phyloP scores from a whole-genome alignment of 1,140 invertebrate species.

The Aplysia californica region DNA sequence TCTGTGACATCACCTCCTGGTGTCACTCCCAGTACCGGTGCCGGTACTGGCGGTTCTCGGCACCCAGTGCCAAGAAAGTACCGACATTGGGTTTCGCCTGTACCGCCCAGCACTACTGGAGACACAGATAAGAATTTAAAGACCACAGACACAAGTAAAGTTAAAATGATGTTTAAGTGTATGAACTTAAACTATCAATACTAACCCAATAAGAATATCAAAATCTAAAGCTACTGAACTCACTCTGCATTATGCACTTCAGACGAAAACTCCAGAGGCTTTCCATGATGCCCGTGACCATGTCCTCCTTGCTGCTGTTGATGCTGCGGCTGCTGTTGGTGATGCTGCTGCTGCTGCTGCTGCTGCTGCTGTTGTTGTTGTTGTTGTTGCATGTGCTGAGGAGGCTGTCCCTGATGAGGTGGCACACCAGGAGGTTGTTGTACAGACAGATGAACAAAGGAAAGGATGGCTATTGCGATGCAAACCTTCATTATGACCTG shows the following conservation, averaged over 20 bases:
- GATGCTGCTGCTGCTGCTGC: slow-evolving; percentile 30
- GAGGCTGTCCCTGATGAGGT: slow-evolving; percentile 12
- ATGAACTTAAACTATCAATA: not conserved
- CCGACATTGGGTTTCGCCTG: not conserved
- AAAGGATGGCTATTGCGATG: no score
- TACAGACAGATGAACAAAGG: no score
- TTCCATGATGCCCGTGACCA: slow-evolving; percentile 23
- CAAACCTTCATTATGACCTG: no score
- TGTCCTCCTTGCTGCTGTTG: slow-evolving; percentile 24
- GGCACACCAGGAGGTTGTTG: slow-evolving; percentile 33
- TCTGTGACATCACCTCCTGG: no score
- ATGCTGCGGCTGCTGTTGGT: slow-evolving; percentile 22
- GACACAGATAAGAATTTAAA: not conserved
- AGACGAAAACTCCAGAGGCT: slow-evolving; percentile 27
- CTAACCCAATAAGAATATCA: slow-evolving; percentile 34
- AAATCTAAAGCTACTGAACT: no score
- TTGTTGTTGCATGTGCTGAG: slow-evolving; percentile 20
- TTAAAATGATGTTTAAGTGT: not conserved
- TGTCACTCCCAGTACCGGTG: no score
- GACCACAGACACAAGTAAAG: not conserved
- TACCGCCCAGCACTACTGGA: not conserved
- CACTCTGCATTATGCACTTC: slow-evolving; percentile 52
- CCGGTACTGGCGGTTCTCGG: no score
- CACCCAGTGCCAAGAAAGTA: no score
- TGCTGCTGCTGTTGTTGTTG: slow-evolving; percentile 10